Evolutionary conservation across 2,797 vertebrate genomes (phyloP).

Genomic region (Loris lydekkerianus): DNA sequence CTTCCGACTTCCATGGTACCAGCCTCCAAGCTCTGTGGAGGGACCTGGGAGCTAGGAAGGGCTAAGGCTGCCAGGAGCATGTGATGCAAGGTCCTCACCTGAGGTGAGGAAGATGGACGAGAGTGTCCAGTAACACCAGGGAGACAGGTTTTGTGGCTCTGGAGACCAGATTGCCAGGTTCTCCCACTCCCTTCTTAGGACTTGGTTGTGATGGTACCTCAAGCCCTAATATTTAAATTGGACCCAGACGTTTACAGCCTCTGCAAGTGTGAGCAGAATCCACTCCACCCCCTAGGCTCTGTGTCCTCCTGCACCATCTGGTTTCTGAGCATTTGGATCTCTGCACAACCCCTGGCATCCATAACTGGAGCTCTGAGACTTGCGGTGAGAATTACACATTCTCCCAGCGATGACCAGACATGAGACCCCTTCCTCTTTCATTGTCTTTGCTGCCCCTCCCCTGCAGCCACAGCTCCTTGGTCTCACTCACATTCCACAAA

Average conservation of each 20-base stretch:
- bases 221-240: fast-evolving
- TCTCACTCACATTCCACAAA: fast-evolving
- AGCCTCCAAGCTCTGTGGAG: background rate
- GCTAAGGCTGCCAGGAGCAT: fast-evolving
- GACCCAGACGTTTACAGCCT: background rate
- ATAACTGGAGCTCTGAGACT: background rate
- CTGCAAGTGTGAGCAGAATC: background rate
- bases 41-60: background rate
- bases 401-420: too few relatives aligned
- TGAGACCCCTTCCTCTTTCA: background rate
- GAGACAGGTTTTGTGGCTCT: background rate
- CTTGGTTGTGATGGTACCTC: fast-evolving
- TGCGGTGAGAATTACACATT: background rate
- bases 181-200: background rate
- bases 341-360: too few relatives aligned
- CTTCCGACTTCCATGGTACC: background rate
- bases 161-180: background rate
- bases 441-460: too few relatives aligned
- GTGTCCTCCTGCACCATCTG: fast-evolving
- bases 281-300: too few relatives aligned
- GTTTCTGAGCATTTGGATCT: background rate
- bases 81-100: fast-evolving
- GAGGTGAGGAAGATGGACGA: background rate
- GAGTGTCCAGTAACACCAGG: background rate
- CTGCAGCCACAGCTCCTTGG: background rate